phyloP scores from a whole-genome alignment of 2,113 vertebrate species.

The Acrocephalus kingi region DNA sequence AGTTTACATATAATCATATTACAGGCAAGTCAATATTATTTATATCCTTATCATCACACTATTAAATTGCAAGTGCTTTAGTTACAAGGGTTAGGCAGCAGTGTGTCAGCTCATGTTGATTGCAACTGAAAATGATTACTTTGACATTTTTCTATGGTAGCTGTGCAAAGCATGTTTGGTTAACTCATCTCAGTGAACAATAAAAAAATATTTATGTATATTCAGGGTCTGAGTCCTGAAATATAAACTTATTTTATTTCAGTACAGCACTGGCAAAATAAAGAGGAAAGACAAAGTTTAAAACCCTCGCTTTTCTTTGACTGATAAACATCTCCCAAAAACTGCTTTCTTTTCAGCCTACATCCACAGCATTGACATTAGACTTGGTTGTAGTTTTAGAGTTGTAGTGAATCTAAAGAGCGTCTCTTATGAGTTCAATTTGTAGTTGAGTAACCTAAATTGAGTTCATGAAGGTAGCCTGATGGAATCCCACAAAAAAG shows the following conservation, averaged over 20 bases:
- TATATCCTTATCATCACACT: not conserved
- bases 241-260: not conserved
- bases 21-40: not conserved
- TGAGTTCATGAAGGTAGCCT: not conserved
- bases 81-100: not conserved
- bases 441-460: not conserved
- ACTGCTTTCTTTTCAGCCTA: not conserved
- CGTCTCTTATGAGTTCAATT: not conserved
- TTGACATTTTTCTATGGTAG: not conserved
- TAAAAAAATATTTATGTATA: not conserved
- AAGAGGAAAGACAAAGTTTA: not conserved
- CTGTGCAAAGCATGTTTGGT: not conserved
- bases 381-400: not conserved
- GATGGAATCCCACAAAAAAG: not conserved
- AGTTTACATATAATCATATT: not conserved
- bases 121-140: accelerated
- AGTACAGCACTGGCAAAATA: not conserved
- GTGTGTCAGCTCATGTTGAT: not conserved
- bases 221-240: not conserved
- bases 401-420: not conserved
- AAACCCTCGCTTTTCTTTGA: not conserved
- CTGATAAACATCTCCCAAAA: not conserved
- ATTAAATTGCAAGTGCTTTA: not conserved
- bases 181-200: not conserved
- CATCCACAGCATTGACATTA: not conserved